Evolutionary conservation across 1,140 invertebrate species (phyloP).

Genomic region (Medauroidea extradentata): DNA sequence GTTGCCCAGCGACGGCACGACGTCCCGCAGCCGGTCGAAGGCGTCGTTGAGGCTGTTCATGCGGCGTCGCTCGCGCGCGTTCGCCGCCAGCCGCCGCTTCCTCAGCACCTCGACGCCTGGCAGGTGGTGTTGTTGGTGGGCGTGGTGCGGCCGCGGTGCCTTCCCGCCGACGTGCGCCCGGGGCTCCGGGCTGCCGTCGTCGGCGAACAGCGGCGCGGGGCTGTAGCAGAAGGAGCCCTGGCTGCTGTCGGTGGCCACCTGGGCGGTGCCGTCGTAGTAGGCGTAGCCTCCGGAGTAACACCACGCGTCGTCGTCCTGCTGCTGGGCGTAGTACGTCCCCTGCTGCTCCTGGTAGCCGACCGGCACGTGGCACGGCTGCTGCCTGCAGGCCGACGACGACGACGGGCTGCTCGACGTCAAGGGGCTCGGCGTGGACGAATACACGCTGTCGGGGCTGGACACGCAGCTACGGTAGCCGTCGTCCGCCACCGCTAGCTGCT

Average conservation of each 20-base stretch:
- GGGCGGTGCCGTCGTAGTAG: not conserved
- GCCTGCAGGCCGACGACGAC: not conserved
- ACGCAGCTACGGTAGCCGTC: constrained; percentile 24
- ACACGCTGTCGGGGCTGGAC: constrained; percentile 22
- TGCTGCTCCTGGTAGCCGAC: not conserved
- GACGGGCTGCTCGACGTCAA: not conserved
- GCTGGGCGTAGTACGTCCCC: not conserved
- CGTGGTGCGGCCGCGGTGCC: not conserved
- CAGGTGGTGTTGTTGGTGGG: not conserved
- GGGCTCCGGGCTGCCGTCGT: not conserved
- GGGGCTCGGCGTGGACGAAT: constrained; percentile 5
- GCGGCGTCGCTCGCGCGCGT: constrained; percentile 69
- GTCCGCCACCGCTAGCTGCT: not conserved
- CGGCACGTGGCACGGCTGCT: not conserved
- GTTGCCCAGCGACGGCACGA: constrained; percentile 71
- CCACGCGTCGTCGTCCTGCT: not conserved
- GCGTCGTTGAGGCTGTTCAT: constrained; percentile 82
- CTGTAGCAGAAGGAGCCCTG: not conserved
- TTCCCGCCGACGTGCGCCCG: not conserved
- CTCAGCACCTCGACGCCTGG: constrained; percentile 48
- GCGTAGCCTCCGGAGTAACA: not conserved
- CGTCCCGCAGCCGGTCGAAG: constrained; percentile 72
- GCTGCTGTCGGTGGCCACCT: not conserved
- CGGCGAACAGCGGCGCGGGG: not conserved
- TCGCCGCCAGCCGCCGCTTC: constrained; percentile 64